Evolutionary conservation across 2,113 vertebrate genomes (phyloP).

Genomic region (Tetrao urogallus): DNA sequence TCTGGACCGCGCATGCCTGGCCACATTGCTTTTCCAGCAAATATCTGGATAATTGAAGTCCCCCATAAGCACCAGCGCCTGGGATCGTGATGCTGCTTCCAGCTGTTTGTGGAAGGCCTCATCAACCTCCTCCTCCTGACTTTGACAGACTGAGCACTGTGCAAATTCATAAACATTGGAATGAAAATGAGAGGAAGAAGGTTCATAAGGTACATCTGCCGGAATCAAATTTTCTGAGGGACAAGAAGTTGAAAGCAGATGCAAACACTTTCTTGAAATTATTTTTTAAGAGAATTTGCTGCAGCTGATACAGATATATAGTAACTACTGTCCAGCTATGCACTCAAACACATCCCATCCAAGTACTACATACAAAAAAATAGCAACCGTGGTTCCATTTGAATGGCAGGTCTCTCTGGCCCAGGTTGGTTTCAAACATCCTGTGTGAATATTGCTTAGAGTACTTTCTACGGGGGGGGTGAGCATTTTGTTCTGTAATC

Average conservation of each 20-base stretch:
- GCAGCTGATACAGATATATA: background rate
- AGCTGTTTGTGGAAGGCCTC: no score
- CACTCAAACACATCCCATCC: background rate
- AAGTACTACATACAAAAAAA: background rate
- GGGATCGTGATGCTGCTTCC: no score
- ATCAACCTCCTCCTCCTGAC: no score
- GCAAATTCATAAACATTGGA: background rate
- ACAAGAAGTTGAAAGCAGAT: background rate
- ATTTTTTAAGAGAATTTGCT: background rate
- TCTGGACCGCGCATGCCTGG: no score
- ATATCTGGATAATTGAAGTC: no score
- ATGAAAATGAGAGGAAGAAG: background rate
- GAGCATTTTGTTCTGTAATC: background rate
- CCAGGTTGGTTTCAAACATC: background rate
- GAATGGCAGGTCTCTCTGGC: background rate
- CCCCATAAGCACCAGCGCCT: no score
- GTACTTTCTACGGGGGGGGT: background rate
- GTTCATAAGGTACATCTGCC: fast-evolving
- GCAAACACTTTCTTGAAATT: background rate
- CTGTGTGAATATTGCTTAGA: background rate
- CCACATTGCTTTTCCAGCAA: no score
- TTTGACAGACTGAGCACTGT: background rate
- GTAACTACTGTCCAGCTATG: background rate
- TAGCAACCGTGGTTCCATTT: background rate
- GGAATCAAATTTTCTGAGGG: background rate